Evolutionary conservation across 2,888 invertebrate species (phyloP).

Genomic region (Pristionchus exspectatus): DNA sequence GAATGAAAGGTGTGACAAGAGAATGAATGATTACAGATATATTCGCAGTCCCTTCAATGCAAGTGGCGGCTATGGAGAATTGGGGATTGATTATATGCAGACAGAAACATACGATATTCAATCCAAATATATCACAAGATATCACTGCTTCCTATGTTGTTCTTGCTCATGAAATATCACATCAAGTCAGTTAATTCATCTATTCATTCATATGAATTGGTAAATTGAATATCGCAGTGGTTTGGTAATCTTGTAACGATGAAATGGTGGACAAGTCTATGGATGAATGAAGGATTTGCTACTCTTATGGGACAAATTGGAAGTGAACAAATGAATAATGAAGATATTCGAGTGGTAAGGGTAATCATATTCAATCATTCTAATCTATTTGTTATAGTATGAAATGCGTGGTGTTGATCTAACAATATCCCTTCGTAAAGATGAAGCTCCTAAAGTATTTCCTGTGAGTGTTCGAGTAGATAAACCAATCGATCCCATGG

Average conservation of each 20-base stretch:
- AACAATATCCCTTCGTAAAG: background rate
- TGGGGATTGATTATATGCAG: conserved; percentile 68
- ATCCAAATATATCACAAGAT: conserved; percentile 33
- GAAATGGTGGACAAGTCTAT: conserved; percentile 76
- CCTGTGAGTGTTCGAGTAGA: background rate
- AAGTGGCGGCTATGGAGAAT: conserved; percentile 75
- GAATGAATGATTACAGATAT: conserved; percentile 66
- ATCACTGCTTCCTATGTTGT: background rate
- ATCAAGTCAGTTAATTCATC: conserved; percentile 24
- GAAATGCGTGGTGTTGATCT: background rate
- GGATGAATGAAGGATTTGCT: conserved; percentile 74
- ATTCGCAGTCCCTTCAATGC: conserved; percentile 66
- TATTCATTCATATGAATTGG: background rate
- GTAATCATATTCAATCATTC: background rate
- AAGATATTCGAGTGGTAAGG: conserved; percentile 63
- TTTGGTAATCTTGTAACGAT: conserved; percentile 77
- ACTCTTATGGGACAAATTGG: conserved; percentile 64
- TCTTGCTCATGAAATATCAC: conserved; percentile 49
- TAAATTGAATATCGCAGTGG: conserved; percentile 66
- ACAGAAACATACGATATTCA: conserved; percentile 60
- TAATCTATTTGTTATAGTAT: background rate
- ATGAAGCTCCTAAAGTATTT: background rate
- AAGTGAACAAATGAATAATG: conserved; percentile 61
- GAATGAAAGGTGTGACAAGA: background rate
- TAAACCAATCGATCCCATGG: background rate